phyloP scores from a whole-genome alignment of 1,140 invertebrate genomes.

The Thaumetopoea pityocampa region DNA sequence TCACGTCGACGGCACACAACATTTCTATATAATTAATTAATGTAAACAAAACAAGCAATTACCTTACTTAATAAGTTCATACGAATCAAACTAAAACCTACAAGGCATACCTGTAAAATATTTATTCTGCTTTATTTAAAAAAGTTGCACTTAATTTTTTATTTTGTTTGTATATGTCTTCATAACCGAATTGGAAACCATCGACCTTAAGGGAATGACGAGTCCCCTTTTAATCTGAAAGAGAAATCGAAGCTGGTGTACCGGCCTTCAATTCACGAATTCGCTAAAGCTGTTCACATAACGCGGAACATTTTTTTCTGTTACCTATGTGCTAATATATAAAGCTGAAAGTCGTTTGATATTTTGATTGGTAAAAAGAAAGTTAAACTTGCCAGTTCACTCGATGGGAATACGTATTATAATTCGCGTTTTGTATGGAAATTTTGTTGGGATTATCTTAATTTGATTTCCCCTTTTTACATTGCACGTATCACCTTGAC shows the following conservation, averaged over 20 bases:
- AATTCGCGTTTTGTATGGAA: conserved; percentile 14
- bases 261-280: conserved; percentile 3
- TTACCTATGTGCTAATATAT: neutral
- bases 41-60: no score
- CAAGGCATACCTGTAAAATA: no score
- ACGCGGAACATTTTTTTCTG: neutral
- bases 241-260: conserved; percentile 15
- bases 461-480: no score
- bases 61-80: no score
- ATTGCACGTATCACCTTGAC: no score
- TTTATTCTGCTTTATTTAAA: no score
- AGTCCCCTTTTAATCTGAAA: conserved; percentile 25
- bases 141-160: no score
- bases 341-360: neutral
- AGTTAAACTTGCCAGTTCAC: conserved; percentile 5
- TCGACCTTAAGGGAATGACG: conserved; percentile 23
- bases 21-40: no score
- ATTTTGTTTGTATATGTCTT: no score
- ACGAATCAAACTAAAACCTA: no score
- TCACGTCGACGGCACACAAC: no score
- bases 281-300: neutral
- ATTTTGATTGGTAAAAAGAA: neutral
- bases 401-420: conserved; percentile 15
- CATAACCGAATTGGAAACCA: no score
- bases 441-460: conserved; percentile 10